Percentiles rank a stretch among this genome's conserved stretches.
These are phyloP conservation scores for Drosophila quinaria DNA, from an alignment of 2,888 invertebrate species.

Conservation along the genomic window DNA sequence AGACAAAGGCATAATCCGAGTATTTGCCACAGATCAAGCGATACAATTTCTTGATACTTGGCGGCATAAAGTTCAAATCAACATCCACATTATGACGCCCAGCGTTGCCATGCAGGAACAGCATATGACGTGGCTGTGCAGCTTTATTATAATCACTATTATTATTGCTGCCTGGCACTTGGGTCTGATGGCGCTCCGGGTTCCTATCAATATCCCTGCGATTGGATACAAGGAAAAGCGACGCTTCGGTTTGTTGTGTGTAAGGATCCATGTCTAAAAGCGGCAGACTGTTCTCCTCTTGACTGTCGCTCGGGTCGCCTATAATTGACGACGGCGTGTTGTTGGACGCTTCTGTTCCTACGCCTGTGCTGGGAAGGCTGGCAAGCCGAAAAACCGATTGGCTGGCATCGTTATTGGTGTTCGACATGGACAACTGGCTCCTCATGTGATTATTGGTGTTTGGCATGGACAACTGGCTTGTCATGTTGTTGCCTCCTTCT, in stretches of 20 bases:
- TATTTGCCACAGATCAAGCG: slow-evolving; percentile 69
- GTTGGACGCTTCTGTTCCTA: slow-evolving; percentile 26
- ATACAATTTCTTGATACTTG: slow-evolving; percentile 70
- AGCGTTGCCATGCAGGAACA: slow-evolving; percentile 31
- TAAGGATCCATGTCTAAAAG: slow-evolving; percentile 45
- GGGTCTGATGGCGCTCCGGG: background rate
- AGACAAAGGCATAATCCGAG: slow-evolving; percentile 85
- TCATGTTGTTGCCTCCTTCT: background rate
- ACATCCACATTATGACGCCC: background rate
- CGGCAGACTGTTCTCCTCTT: slow-evolving; percentile 6
- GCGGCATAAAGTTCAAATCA: slow-evolving; percentile 62
- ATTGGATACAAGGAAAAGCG: slow-evolving; percentile 6
- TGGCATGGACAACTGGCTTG: background rate
- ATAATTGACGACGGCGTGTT: background rate
- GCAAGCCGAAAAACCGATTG: slow-evolving; percentile 65
- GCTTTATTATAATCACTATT: background rate
- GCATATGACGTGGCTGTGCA: background rate
- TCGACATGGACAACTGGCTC: background rate
- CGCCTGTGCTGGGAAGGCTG: slow-evolving; percentile 49
- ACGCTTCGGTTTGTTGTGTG: background rate
- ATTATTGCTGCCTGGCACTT: background rate
- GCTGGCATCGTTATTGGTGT: background rate
- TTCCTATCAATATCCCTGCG: background rate
- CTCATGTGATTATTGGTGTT: background rate
- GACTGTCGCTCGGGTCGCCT: background rate